These are phyloP conservation scores for Tetramorium bicarinatum DNA, from an alignment of 2,888 invertebrate species.

Conservation along the genomic window DNA sequence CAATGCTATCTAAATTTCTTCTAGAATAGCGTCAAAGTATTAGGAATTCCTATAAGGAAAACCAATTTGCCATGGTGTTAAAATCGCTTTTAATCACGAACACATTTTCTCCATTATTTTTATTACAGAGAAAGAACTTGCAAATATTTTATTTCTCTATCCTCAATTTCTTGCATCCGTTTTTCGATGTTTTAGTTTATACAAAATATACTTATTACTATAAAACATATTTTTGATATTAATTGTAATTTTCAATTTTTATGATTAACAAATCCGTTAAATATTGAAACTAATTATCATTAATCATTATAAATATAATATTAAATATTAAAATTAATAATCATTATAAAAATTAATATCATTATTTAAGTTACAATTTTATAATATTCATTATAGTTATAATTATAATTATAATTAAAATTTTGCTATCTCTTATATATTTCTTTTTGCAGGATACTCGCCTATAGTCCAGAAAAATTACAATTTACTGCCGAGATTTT, in stretches of 20 bases:
- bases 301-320: no score
- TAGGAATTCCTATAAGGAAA: slow-evolving; percentile 26
- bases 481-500: slow-evolving; percentile 94
- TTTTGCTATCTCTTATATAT: not conserved
- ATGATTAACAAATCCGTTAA: not conserved
- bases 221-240: not conserved
- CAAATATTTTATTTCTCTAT: not conserved
- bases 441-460: slow-evolving; percentile 88
- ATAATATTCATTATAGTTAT: slow-evolving; percentile 7
- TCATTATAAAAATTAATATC: no score
- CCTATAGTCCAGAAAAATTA: slow-evolving; percentile 90
- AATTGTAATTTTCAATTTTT: not conserved
- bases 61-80: not conserved
- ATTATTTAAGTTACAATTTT: not conserved
- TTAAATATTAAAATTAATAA: not conserved
- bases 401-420: slow-evolving; percentile 24
- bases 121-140: not conserved
- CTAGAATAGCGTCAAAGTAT: not conserved
- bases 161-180: not conserved
- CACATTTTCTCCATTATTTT: not conserved
- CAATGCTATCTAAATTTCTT: not conserved
- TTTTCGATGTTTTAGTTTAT: not conserved
- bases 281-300: no score
- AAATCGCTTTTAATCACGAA: not conserved
- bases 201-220: not conserved